Conservation (phyloP, 2,888 invertebrate species). For the Eueremaeus valkanovi region DNA sequence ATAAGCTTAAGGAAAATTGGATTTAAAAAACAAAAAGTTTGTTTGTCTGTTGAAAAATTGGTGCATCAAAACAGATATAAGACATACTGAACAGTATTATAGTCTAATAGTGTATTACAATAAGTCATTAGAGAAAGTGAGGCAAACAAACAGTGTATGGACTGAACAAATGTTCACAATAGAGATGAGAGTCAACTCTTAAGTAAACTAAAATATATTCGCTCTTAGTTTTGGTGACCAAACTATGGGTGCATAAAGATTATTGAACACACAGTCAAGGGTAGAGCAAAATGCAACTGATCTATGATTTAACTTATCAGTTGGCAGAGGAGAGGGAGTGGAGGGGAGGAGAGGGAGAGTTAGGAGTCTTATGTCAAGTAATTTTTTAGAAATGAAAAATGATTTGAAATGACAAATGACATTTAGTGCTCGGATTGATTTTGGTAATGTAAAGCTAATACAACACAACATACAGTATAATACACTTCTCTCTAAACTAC, state of each 20-base stretch:
- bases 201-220: neutral
- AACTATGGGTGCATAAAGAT: neutral
- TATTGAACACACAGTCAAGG: neutral
- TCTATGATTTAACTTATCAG: neutral
- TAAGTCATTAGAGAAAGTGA: conserved; percentile 16
- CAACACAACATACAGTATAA: neutral
- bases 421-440: conserved; percentile 15
- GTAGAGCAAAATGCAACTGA: neutral
- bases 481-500: neutral
- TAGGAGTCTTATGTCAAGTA: conserved; percentile 4
- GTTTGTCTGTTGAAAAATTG: neutral
- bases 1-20: neutral
- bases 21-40: conserved; percentile 1
- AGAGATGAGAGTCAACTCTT: neutral
- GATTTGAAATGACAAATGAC: conserved; percentile 22
- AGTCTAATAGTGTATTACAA: neutral
- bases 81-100: neutral
- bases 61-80: neutral
- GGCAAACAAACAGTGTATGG: neutral
- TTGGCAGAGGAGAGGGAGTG: neutral
- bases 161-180: neutral
- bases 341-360: conserved; percentile 13
- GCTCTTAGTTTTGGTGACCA: neutral
- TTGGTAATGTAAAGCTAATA: conserved; percentile 10
- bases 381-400: conserved; percentile 2